Conservation (phyloP, 2,797 vertebrate species). For the Falco columbarius region DNA sequence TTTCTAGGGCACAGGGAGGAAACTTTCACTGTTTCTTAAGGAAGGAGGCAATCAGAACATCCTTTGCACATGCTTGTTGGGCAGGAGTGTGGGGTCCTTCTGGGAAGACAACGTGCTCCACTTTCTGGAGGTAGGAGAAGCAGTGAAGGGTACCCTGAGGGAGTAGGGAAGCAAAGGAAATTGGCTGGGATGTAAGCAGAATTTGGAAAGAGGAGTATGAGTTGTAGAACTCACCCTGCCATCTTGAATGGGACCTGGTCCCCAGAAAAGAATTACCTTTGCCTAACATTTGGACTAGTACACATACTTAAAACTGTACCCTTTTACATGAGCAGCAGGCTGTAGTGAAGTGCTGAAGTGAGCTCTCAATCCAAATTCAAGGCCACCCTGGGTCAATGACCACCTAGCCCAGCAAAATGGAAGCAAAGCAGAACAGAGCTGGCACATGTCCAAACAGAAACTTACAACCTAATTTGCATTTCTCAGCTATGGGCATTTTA, state of each 20-base stretch:
- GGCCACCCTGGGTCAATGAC: background rate
- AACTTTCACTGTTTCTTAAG: background rate
- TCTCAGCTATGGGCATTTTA: background rate
- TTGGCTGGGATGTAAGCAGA: background rate
- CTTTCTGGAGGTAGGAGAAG: background rate
- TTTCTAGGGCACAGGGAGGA: background rate
- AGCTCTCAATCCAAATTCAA: background rate
- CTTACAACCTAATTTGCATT: slow-evolving; percentile 16
- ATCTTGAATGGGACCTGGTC: background rate
- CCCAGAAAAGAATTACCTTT: background rate
- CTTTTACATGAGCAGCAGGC: background rate
- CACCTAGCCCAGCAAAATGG: background rate
- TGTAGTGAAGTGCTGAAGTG: background rate
- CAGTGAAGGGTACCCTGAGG: background rate
- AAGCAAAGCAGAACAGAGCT: background rate
- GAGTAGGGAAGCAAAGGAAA: background rate
- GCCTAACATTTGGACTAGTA: background rate
- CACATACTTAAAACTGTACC: background rate
- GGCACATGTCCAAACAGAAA: background rate
- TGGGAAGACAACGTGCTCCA: background rate
- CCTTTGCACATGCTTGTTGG: background rate
- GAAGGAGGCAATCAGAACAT: background rate
- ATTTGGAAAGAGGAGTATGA: background rate
- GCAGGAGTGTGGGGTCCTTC: background rate
- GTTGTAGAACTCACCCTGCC: background rate